Percentiles rank a stretch among this genome's conserved stretches.
phyloP scores from a whole-genome alignment of 1,140 invertebrate species.

The Campoletis sonorensis region DNA sequence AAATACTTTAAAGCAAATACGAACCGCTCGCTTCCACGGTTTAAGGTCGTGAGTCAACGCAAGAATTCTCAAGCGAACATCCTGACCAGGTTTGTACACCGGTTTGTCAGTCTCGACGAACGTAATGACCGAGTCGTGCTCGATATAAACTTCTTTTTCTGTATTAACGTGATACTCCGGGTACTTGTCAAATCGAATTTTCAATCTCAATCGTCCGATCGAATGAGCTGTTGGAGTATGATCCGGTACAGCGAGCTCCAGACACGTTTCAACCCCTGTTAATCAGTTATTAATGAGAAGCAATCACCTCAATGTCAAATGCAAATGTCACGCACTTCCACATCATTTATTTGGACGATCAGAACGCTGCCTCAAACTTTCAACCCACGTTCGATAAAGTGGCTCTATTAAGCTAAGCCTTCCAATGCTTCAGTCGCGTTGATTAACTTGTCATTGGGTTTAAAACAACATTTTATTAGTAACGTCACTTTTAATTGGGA shows the following conservation, averaged over 20 bases:
- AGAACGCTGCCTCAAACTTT: not conserved
- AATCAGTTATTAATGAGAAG: conserved; percentile 31
- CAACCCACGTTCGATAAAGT: conserved; percentile 36
- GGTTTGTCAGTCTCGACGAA: conserved; percentile 79
- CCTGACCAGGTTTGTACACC: conserved; percentile 81
- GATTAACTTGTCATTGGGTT: not conserved
- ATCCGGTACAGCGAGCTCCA: conserved; percentile 69
- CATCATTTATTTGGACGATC: conserved; percentile 4
- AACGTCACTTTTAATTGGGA: too few relatives aligned
- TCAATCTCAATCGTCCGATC: conserved; percentile 74
- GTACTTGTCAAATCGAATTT: conserved; percentile 76
- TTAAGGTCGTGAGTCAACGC: conserved; percentile 76
- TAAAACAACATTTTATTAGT: too few relatives aligned
- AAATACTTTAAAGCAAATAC: conserved; percentile 42
- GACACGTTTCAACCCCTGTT: conserved; percentile 69
- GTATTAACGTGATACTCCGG: conserved; percentile 75
- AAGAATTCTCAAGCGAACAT: conserved; percentile 78
- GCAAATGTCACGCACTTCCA: not conserved
- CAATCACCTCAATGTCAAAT: conserved; percentile 14
- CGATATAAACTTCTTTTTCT: conserved; percentile 71
- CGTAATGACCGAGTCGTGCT: conserved; percentile 75
- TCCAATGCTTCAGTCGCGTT: not conserved
- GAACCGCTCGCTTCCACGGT: conserved; percentile 74
- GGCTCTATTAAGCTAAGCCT: conserved; percentile 1
- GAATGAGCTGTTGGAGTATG: conserved; percentile 63